Evolutionary conservation across 2,797 vertebrate species (phyloP).

Genomic region (Hybognathus amarus): DNA sequence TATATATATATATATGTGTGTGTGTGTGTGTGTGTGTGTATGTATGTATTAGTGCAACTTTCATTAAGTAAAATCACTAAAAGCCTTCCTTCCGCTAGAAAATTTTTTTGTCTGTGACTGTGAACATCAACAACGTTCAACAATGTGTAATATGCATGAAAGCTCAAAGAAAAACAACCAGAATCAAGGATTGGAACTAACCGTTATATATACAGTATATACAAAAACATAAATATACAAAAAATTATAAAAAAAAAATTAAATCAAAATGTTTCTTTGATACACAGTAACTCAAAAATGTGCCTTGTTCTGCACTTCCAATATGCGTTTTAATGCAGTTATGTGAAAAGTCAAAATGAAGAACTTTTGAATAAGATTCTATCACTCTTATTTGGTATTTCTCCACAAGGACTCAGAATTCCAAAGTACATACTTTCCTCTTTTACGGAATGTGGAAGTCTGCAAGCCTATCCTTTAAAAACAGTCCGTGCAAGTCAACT

Average conservation of each 20-base stretch:
- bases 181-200: too few species aligned
- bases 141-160: too few species aligned
- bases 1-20: too few species aligned
- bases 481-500: constrained; percentile 66
- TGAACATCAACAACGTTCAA: too few species aligned
- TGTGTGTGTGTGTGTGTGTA: too few species aligned
- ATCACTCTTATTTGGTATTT: constrained; percentile 48
- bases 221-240: too few species aligned
- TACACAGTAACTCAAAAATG: not conserved
- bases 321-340: not conserved
- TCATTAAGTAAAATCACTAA: too few species aligned
- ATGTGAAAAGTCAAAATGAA: not conserved
- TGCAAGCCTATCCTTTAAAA: constrained; percentile 73
- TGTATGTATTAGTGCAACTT: too few species aligned
- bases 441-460: constrained; percentile 69
- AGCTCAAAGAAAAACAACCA: too few species aligned
- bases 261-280: not conserved
- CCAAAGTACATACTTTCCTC: constrained; percentile 71
- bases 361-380: constrained; percentile 49
- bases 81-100: too few species aligned
- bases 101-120: too few species aligned
- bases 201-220: too few species aligned
- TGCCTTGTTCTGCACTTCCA: not conserved
- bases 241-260: not conserved
- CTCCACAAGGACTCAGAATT: constrained; percentile 66